Evolutionary conservation across 2,888 invertebrate genomes (phyloP).

Genomic region (Microctonus aethiopoides): DNA sequence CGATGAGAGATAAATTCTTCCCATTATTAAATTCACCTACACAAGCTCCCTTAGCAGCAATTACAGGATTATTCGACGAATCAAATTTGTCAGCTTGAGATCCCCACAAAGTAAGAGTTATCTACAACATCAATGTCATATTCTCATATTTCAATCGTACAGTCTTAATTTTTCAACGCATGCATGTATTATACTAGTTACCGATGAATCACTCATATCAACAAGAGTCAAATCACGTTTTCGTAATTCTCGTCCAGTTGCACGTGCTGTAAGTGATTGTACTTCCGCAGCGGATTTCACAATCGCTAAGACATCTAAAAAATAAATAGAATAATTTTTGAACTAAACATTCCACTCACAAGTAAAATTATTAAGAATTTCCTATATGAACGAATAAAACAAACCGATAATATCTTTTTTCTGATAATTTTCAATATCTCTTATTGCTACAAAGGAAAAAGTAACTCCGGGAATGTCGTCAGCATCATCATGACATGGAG

Average conservation of each 20-base stretch:
- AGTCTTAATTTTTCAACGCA: not conserved
- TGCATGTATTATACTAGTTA: slow-evolving; percentile 60
- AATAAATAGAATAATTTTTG: slow-evolving; percentile 27
- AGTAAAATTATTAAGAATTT: not conserved
- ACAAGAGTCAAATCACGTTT: slow-evolving; percentile 91
- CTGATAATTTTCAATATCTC: slow-evolving; percentile 75
- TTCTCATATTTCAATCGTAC: not conserved
- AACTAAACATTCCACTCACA: not conserved
- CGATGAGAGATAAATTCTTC: slow-evolving; percentile 74
- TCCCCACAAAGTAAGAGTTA: slow-evolving; percentile 92
- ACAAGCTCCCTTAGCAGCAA: slow-evolving; percentile 86
- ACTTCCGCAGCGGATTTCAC: slow-evolving; percentile 81
- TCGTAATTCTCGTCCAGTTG: slow-evolving; percentile 83
- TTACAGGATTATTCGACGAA: slow-evolving; percentile 79
- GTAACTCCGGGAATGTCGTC: slow-evolving; percentile 79
- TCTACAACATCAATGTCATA: slow-evolving; percentile 63
- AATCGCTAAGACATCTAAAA: slow-evolving; percentile 88
- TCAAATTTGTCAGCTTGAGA: slow-evolving; percentile 87
- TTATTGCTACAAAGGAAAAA: slow-evolving; percentile 69
- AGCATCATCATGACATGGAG: slow-evolving; percentile 65
- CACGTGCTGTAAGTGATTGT: slow-evolving; percentile 77
- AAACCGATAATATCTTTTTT: slow-evolving; percentile 80
- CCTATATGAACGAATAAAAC: slow-evolving; percentile 44
- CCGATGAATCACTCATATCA: slow-evolving; percentile 83
- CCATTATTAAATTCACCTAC: slow-evolving; percentile 90